These are phyloP conservation scores for Etheostoma perlongum DNA, from an alignment of 2,797 vertebrate genomes.

Conservation along the genomic window DNA sequence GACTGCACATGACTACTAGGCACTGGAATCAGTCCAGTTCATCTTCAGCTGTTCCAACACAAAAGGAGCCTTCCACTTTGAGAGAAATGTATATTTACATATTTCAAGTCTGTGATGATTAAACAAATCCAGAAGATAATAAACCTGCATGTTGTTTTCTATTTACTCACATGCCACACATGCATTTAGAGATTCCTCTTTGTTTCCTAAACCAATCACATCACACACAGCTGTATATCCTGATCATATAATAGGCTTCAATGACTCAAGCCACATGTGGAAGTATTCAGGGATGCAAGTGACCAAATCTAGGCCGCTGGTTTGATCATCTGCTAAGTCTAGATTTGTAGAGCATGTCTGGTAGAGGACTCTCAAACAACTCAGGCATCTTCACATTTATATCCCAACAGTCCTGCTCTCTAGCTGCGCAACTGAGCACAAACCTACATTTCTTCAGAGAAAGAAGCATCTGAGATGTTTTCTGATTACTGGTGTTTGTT, in stretches of 20 bases:
- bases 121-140: too few relatives aligned
- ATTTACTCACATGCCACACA: conserved; percentile 1
- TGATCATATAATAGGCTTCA: background rate
- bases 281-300: background rate
- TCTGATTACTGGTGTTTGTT: background rate
- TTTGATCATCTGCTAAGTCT: background rate
- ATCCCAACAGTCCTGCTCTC: too few relatives aligned
- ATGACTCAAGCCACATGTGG: background rate
- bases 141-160: background rate
- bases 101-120: conserved; percentile 11
- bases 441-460: background rate
- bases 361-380: conserved; percentile 2
- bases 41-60: conserved; percentile 38
- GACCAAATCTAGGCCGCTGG: background rate
- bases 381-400: background rate
- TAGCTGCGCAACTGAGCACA: background rate
- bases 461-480: background rate
- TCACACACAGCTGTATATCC: background rate
- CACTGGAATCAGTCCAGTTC: conserved; percentile 27
- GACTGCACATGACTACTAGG: conserved; percentile 37
- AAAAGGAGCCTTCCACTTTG: conserved; percentile 18
- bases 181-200: background rate
- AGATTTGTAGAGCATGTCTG: background rate
- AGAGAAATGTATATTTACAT: conserved; percentile 13
- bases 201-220: background rate